These are phyloP conservation scores for Clarias batrachus DNA, from an alignment of 2,113 vertebrate species.

Conservation along the genomic window DNA sequence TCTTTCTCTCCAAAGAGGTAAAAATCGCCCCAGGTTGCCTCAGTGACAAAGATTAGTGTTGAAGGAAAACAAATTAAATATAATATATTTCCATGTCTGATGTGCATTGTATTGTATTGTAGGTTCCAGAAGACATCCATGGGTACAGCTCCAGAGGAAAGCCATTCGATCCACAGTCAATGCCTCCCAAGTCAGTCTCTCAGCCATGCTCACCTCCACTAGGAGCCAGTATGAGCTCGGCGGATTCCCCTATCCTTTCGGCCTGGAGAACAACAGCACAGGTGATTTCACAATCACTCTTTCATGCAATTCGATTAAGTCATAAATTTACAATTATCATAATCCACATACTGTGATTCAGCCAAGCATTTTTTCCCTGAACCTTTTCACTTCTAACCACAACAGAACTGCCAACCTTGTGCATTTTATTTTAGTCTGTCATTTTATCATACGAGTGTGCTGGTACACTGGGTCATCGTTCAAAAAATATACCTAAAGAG, in stretches of 20 bases:
- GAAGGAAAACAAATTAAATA: not conserved
- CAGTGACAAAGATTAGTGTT: not conserved
- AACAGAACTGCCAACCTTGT: not conserved
- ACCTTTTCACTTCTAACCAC: not conserved
- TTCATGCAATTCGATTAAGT: not conserved
- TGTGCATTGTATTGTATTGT: constrained; percentile 21
- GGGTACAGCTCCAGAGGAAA: constrained; percentile 79
- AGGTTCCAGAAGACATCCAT: constrained; percentile 81
- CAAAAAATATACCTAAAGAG: not conserved
- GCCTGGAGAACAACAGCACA: constrained; percentile 72
- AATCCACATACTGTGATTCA: not conserved
- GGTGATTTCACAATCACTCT: constrained; percentile 61
- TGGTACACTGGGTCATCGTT: not conserved
- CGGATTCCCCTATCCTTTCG: constrained; percentile 81
- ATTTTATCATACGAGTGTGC: not conserved
- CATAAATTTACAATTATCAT: not conserved
- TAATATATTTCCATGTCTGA: not conserved
- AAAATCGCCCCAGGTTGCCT: not conserved
- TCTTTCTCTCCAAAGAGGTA: too few species aligned
- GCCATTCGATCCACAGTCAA: constrained; percentile 74
- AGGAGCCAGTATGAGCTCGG: constrained; percentile 73
- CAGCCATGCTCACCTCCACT: constrained; percentile 78
- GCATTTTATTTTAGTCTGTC: not conserved
- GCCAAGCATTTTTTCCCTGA: not conserved
- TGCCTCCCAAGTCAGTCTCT: constrained; percentile 77